These are phyloP conservation scores for Dione juno DNA, from an alignment of 2,888 invertebrate species.

Conservation along the genomic window DNA sequence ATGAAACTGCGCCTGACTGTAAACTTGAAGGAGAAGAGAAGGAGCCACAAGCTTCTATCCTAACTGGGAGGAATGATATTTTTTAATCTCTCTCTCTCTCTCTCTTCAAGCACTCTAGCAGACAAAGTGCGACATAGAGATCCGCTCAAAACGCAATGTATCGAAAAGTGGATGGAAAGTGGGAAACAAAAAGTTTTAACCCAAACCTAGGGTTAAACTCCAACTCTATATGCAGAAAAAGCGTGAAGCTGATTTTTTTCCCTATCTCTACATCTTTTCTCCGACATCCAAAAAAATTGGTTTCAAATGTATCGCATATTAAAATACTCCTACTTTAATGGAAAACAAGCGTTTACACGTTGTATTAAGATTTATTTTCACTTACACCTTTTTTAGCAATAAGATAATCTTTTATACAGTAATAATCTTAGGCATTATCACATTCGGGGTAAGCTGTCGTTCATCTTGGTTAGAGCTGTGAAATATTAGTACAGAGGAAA, in stretches of 20 bases:
- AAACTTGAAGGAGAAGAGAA: too few species aligned
- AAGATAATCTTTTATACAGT: constrained; percentile 28
- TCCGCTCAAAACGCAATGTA: neutral
- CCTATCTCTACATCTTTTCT: constrained; percentile 15
- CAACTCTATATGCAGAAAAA: neutral
- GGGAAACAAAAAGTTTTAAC: too few species aligned
- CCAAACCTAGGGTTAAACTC: too few species aligned
- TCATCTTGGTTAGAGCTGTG: constrained; percentile 9
- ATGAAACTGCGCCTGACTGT: too few species aligned
- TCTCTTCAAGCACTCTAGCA: too few species aligned
- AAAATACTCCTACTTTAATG: constrained; percentile 22
- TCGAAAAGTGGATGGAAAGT: neutral
- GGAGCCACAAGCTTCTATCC: too few species aligned
- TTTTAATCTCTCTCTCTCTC: too few species aligned
- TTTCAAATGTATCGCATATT: constrained; percentile 33
- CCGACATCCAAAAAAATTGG: constrained; percentile 27
- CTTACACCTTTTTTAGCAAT: neutral
- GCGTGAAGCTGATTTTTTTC: neutral
- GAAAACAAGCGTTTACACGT: neutral
- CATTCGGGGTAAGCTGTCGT: constrained; percentile 29
- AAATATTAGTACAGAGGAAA: neutral
- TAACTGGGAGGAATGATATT: too few species aligned
- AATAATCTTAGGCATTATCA: constrained; percentile 37
- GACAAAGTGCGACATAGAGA: neutral
- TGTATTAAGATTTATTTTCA: constrained; percentile 18